A percentile compares a stretch with the other conserved stretches of the same genome.
Evolutionary conservation across 2,888 invertebrate species (phyloP).

Genomic region (Megalurothrips usitatus): DNA sequence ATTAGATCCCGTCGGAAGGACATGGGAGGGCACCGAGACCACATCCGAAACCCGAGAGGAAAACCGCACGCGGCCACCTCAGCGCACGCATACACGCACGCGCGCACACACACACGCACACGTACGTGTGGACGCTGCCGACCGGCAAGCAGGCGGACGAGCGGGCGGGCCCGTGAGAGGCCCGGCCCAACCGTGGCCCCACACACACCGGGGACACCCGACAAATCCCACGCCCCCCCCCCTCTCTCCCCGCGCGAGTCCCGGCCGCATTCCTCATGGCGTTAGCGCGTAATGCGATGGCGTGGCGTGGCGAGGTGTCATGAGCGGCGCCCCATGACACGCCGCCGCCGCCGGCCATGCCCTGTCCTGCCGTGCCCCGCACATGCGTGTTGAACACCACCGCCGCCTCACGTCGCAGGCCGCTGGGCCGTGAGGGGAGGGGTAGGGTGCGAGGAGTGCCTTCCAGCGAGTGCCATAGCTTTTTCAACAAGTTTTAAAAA

Average conservation of each 20-base stretch:
- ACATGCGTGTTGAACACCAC: not conserved
- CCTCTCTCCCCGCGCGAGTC: not conserved
- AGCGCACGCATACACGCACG: not conserved
- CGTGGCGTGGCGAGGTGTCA: conserved; percentile 18
- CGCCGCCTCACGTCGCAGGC: no score
- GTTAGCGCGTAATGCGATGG: conserved; percentile 16
- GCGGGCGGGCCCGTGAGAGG: not conserved
- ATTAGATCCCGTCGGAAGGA: not conserved
- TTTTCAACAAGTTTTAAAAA: not conserved
- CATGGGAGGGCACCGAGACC: not conserved
- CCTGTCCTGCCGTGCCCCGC: not conserved
- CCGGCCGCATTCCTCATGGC: conserved; percentile 17
- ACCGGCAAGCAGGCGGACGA: not conserved
- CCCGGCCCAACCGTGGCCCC: not conserved
- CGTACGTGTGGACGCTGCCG: not conserved
- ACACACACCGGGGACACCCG: not conserved
- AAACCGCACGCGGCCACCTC: not conserved
- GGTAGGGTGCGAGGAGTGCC: not conserved
- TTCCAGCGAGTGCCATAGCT: not conserved
- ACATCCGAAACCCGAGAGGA: conserved; percentile 4
- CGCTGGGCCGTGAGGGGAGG: not conserved
- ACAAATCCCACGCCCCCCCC: not conserved
- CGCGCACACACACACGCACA: not conserved
- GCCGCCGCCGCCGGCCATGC: not conserved
- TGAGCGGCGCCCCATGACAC: not conserved